phyloP scores from a whole-genome alignment of 1,140 invertebrate species.

The Temnothorax curvispinosus region DNA sequence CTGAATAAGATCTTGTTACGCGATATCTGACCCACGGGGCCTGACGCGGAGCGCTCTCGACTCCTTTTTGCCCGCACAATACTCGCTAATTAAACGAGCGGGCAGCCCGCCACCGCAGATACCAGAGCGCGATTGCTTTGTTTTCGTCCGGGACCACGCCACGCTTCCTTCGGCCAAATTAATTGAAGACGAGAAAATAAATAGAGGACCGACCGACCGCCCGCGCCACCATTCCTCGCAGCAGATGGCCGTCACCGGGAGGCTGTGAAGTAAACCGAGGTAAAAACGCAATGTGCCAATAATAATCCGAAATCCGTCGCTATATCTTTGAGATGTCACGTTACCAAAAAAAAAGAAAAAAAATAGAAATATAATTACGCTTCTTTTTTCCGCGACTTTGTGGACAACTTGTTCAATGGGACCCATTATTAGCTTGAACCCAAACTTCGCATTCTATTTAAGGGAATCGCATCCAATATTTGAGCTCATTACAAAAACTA shows the following conservation, averaged over 20 bases:
- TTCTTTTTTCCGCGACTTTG: background rate
- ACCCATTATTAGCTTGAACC: background rate
- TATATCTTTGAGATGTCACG: background rate
- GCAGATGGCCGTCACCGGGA: constrained; percentile 26
- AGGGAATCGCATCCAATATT: background rate
- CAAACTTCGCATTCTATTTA: background rate
- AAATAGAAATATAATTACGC: background rate
- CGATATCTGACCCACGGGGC: constrained; percentile 77
- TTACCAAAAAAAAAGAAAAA: background rate
- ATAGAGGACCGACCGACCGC: constrained; percentile 73
- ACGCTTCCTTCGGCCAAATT: constrained; percentile 81
- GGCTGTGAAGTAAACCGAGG: background rate
- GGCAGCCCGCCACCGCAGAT: constrained; percentile 82
- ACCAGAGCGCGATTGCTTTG: constrained; percentile 84
- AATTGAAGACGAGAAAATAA: constrained; percentile 82
- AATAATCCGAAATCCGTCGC: background rate
- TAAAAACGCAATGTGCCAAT: constrained; percentile 16
- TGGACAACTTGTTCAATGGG: background rate
- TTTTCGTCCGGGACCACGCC: constrained; percentile 82
- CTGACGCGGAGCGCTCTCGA: constrained; percentile 56
- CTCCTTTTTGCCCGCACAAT: constrained; percentile 79
- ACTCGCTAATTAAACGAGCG: constrained; percentile 85
- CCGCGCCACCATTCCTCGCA: constrained; percentile 54
- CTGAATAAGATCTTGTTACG: constrained; percentile 85
- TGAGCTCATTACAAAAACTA: background rate